Conservation (phyloP, 2,113 vertebrate genomes). For the Phalacrocorax brasilianus region DNA sequence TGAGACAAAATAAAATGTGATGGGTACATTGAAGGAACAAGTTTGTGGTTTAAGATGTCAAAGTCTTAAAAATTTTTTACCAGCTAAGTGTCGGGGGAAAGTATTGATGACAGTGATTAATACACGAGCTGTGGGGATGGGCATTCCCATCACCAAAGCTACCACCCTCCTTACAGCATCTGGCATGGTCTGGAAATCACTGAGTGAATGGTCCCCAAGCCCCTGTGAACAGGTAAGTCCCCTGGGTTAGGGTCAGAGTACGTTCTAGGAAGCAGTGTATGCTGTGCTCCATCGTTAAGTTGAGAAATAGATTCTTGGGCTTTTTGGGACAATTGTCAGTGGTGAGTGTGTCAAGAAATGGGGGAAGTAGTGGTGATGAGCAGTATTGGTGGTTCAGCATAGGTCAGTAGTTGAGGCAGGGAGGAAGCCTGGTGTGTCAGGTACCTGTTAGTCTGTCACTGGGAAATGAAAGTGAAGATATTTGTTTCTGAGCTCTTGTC, state of each 20-base stretch:
- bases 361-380: background rate
- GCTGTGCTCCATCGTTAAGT: background rate
- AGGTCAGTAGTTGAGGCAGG: background rate
- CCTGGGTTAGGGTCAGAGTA: background rate
- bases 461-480: background rate
- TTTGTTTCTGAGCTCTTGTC: background rate
- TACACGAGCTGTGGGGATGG: background rate
- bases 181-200: background rate
- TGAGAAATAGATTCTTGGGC: background rate
- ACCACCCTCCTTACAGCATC: background rate
- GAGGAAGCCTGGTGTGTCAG: background rate
- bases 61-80: background rate
- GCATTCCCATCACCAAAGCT: background rate
- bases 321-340: background rate
- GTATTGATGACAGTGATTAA: too few species aligned
- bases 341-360: background rate
- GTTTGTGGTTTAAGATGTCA: background rate
- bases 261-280: rapidly evolving
- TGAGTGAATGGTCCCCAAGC: background rate
- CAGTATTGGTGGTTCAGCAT: background rate
- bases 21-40: background rate
- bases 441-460: background rate
- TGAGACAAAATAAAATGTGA: background rate
- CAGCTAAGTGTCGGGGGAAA: background rate
- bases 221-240: background rate